A percentile compares a stretch with the other conserved stretches of the same genome.
Conservation (phyloP, 2,113 vertebrate genomes). For the Salvelinus namaycush region DNA sequence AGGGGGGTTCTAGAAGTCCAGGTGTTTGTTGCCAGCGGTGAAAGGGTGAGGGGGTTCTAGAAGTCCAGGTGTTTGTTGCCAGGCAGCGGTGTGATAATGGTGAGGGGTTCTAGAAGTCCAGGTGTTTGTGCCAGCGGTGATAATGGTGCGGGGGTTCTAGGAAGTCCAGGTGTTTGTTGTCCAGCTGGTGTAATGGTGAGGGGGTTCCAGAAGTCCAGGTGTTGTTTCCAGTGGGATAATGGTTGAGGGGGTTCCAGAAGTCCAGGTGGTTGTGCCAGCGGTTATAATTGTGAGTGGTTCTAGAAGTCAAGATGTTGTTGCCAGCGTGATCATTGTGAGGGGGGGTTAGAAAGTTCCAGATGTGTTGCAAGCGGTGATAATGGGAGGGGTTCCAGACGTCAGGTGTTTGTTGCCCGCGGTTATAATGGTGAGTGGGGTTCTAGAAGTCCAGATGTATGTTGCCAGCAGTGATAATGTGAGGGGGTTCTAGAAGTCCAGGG, state of each 20-base stretch:
- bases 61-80: constrained; percentile 87
- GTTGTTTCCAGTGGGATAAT: constrained; percentile 68
- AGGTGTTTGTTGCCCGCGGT: constrained; percentile 72
- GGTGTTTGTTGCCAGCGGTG: constrained; percentile 76
- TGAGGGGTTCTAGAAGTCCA: constrained; percentile 50
- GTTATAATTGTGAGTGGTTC: constrained; percentile 53
- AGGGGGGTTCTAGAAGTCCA: constrained; percentile 92
- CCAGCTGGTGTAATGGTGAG: constrained; percentile 64
- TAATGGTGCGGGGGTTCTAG: too few relatives aligned
- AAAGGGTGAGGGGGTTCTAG: constrained; percentile 73
- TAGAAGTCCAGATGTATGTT: constrained; percentile 97
- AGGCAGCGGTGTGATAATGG: constrained; percentile 61
- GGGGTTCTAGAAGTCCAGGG: constrained; percentile 86
- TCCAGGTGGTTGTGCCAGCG: neutral
- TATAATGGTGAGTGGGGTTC: constrained; percentile 71
- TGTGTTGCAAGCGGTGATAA: constrained; percentile 46
- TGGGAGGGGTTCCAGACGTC: constrained; percentile 84
- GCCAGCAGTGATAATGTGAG: constrained; percentile 72
- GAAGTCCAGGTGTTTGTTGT: constrained; percentile 13
- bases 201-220: constrained; percentile 94
- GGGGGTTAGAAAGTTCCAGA: constrained; percentile 86
- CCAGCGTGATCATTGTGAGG: constrained; percentile 63
- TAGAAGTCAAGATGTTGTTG: constrained; percentile 91
- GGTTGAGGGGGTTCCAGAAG: too few relatives aligned
- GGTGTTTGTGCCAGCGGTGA: too few relatives aligned